A percentile compares a stretch with the other conserved stretches of the same genome.
These are phyloP conservation scores for Agrotis segetum DNA, from an alignment of 2,888 invertebrate species.

Conservation along the genomic window DNA sequence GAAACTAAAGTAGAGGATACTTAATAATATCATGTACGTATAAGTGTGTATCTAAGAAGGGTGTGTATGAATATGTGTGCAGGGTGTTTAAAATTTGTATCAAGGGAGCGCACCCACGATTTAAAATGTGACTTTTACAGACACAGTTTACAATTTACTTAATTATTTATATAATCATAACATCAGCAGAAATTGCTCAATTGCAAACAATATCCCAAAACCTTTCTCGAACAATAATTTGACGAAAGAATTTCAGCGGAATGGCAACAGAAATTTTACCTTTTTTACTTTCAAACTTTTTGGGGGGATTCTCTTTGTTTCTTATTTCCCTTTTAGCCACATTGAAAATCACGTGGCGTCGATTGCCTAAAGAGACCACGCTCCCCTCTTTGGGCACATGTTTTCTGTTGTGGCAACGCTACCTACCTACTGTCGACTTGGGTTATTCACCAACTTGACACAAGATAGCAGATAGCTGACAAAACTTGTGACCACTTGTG, in stretches of 20 bases:
- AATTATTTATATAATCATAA: not conserved
- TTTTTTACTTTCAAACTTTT: constrained; percentile 20
- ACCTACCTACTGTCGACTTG: too few species aligned
- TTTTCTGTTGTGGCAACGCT: not conserved
- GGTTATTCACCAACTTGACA: too few species aligned
- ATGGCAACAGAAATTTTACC: constrained; percentile 7
- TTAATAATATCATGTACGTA: too few species aligned
- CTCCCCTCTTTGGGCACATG: constrained; percentile 31
- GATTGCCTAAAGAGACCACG: constrained; percentile 1
- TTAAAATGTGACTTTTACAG: too few species aligned
- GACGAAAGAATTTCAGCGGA: not conserved
- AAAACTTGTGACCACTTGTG: too few species aligned
- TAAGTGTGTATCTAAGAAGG: too few species aligned
- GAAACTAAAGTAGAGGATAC: too few species aligned
- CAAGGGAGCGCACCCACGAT: not conserved
- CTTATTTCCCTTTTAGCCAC: constrained; percentile 17
- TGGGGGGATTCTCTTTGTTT: constrained; percentile 27
- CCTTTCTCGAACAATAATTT: constrained; percentile 5
- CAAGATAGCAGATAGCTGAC: too few species aligned
- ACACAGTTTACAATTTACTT: too few species aligned
- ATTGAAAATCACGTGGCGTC: constrained; percentile 46
- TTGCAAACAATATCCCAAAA: not conserved
- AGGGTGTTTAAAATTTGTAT: too few species aligned
- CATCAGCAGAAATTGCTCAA: not conserved
- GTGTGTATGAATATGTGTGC: too few species aligned